Conservation (phyloP, 2,888 invertebrate species). For the Drosophila rubida region DNA sequence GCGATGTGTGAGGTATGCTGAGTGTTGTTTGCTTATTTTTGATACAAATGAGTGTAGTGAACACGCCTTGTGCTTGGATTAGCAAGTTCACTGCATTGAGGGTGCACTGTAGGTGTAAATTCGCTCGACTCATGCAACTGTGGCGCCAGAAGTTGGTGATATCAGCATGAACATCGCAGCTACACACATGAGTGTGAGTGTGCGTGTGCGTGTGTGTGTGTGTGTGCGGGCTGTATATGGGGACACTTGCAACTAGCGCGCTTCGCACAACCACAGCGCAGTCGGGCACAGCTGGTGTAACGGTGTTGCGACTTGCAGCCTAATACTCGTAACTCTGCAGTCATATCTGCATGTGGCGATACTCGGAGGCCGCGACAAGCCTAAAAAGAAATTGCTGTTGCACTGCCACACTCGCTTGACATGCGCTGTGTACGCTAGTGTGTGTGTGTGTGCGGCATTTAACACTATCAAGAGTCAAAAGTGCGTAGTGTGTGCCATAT, state of each 20-base stretch:
- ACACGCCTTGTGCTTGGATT: too few relatives aligned
- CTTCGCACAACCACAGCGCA: too few relatives aligned
- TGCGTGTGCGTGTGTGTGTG: too few relatives aligned
- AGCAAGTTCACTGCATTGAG: too few relatives aligned
- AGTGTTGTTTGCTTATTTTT: too few relatives aligned
- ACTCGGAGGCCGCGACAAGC: constrained; percentile 68
- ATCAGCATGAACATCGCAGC: constrained; percentile 31
- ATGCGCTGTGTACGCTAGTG: constrained; percentile 39
- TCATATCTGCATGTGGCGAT: constrained; percentile 69
- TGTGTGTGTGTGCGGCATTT: constrained; percentile 73
- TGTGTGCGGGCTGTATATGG: too few relatives aligned
- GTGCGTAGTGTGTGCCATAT: constrained; percentile 67
- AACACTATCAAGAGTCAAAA: constrained; percentile 80
- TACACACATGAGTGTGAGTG: too few relatives aligned
- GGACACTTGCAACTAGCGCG: too few relatives aligned
- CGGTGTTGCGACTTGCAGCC: constrained; percentile 38
- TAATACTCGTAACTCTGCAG: constrained; percentile 66
- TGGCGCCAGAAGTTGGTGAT: constrained; percentile 13
- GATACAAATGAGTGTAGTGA: too few relatives aligned
- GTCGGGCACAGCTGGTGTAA: neutral
- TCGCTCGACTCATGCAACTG: neutral
- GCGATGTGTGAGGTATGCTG: too few relatives aligned
- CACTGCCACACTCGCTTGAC: constrained; percentile 60
- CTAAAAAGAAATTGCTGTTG: constrained; percentile 75
- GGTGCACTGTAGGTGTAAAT: too few relatives aligned